Evolutionary conservation across 2,797 vertebrate genomes (phyloP).

Genomic region (Sciurus carolinensis): DNA sequence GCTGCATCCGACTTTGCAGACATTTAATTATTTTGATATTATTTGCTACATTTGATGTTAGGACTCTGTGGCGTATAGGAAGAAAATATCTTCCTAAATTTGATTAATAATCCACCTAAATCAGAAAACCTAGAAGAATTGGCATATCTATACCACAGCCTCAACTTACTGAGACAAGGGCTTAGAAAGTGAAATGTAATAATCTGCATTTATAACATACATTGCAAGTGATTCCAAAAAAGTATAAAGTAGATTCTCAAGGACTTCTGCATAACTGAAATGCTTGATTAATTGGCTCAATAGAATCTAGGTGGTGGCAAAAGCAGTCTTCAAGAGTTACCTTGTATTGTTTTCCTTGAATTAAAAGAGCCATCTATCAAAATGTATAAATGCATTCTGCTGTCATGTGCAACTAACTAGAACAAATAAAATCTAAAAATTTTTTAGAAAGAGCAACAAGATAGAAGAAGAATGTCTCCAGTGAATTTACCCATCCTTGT

Average conservation of each 20-base stretch:
- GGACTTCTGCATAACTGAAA: neutral
- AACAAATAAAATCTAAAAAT: too few relatives aligned
- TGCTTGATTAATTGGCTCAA: neutral
- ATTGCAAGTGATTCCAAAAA: neutral
- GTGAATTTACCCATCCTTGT: neutral
- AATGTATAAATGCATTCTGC: too few relatives aligned
- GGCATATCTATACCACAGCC: neutral
- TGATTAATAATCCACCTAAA: neutral
- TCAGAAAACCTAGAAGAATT: conserved; percentile 14
- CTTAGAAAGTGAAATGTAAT: neutral
- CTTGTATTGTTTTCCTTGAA: neutral
- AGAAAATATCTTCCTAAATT: neutral
- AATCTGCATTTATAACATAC: neutral
- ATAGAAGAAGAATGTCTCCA: neutral
- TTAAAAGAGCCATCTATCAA: neutral
- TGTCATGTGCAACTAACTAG: too few relatives aligned
- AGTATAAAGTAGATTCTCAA: neutral
- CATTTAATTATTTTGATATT: neutral
- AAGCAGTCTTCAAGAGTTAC: neutral
- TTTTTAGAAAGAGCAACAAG: neutral
- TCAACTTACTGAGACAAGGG: neutral
- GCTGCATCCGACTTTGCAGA: neutral
- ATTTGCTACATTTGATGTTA: neutral
- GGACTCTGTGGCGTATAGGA: neutral
- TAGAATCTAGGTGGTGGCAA: neutral